Evolutionary conservation across 2,113 vertebrate genomes (phyloP).

Genomic region (Thalassoma bifasciatum): DNA sequence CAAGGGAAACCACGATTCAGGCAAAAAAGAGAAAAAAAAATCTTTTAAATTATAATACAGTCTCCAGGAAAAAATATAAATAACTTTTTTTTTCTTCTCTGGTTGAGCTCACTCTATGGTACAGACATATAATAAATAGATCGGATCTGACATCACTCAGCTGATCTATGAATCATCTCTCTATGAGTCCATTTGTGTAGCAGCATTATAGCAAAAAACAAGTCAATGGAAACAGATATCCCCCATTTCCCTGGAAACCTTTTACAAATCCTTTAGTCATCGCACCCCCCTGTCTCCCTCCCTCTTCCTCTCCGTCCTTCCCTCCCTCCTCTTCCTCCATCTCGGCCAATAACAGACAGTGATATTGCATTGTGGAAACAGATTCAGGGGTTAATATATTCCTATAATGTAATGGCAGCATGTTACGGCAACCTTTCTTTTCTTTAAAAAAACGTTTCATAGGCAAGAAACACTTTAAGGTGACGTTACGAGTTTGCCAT

Average conservation of each 20-base stretch:
- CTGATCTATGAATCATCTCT: slow-evolving; percentile 80
- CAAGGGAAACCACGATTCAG: slow-evolving; percentile 89
- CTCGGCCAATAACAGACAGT: slow-evolving; percentile 68
- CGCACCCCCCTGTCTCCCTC: slow-evolving; percentile 2
- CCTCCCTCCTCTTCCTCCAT: slow-evolving; percentile 9
- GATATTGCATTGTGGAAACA: slow-evolving; percentile 75
- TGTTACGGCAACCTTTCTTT: slow-evolving; percentile 68
- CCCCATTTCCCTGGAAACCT: slow-evolving; percentile 75
- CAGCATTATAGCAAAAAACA: slow-evolving; percentile 81
- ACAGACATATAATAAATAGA: slow-evolving; percentile 98
- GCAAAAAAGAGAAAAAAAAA: slow-evolving; percentile 85
- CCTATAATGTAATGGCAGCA: slow-evolving; percentile 66
- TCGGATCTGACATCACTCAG: slow-evolving; percentile 91
- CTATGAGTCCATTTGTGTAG: slow-evolving; percentile 81
- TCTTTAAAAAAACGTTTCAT: slow-evolving; percentile 29
- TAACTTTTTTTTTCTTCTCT: slow-evolving; percentile 87
- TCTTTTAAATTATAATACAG: slow-evolving; percentile 92
- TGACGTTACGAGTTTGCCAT: slow-evolving; percentile 72
- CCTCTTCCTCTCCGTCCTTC: no score
- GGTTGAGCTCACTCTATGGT: slow-evolving; percentile 91
- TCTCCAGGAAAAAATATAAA: slow-evolving; percentile 99
- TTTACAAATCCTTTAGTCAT: slow-evolving; percentile 67
- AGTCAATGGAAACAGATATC: slow-evolving; percentile 78
- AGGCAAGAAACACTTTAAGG: slow-evolving; percentile 65
- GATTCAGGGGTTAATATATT: slow-evolving; percentile 58